Conservation (phyloP, 2,113 vertebrate species). For the Eira barbara region DNA sequence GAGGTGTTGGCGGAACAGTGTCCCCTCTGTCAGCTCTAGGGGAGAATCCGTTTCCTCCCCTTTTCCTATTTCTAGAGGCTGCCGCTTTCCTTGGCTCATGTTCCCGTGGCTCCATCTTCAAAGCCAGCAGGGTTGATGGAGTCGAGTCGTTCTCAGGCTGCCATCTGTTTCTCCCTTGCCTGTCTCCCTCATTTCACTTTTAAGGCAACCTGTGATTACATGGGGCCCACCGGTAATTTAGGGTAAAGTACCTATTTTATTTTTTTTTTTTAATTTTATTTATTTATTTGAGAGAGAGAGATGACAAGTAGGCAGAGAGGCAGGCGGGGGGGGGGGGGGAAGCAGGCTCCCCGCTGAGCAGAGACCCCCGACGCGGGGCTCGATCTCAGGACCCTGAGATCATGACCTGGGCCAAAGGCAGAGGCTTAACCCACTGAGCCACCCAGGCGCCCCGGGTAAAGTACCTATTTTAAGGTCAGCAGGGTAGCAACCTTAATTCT, state of each 20-base stretch:
- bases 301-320: too few relatives aligned
- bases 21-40: background rate
- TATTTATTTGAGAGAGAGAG: too few relatives aligned
- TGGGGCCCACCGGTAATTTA: background rate
- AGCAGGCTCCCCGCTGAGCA: too few relatives aligned
- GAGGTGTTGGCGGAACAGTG: background rate
- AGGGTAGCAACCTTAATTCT: background rate
- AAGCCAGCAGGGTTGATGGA: background rate
- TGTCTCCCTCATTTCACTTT: background rate
- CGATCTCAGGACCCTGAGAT: too few relatives aligned
- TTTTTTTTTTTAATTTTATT: too few relatives aligned
- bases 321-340: too few relatives aligned
- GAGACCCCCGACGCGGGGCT: too few relatives aligned
- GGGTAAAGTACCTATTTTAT: background rate
- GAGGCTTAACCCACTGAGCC: too few relatives aligned
- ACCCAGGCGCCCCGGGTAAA: too few relatives aligned
- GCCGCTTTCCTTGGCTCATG: background rate
- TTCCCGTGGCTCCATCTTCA: background rate
- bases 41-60: background rate
- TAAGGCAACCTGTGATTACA: background rate
- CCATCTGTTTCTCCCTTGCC: background rate
- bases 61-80: too few relatives aligned
- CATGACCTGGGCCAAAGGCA: too few relatives aligned
- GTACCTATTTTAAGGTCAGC: background rate
- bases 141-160: background rate